A percentile compares a stretch with the other conserved stretches of the same genome.
These are phyloP conservation scores for Oscheius sp. DNA, from an alignment of 2,888 invertebrate genomes.

Conservation along the genomic window DNA sequence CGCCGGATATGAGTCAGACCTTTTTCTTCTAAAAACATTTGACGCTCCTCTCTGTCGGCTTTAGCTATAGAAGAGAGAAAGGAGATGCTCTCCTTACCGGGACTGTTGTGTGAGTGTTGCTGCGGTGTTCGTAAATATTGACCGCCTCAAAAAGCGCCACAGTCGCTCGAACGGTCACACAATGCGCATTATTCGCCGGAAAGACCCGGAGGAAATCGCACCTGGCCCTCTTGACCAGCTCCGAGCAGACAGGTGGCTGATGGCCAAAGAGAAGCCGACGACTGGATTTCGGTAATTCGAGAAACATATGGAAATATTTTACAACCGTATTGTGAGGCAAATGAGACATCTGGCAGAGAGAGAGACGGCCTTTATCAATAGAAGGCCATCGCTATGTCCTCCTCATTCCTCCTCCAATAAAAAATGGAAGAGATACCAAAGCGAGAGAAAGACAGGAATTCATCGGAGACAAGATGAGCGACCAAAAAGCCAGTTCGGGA, in stretches of 20 bases:
- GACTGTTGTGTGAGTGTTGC: not conserved
- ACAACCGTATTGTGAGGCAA: slow-evolving; percentile 7
- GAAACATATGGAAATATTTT: too few species aligned
- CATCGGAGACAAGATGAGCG: not conserved
- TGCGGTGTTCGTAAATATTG: not conserved
- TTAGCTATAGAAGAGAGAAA: slow-evolving; percentile 1
- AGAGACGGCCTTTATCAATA: slow-evolving; percentile 9
- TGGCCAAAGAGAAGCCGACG: not conserved
- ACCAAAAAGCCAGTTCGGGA: not conserved
- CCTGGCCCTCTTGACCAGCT: not conserved
- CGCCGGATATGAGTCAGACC: not conserved
- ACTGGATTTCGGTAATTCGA: not conserved
- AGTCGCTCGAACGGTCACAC: not conserved
- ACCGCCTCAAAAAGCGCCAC: not conserved
- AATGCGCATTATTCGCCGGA: not conserved
- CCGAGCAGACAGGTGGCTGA: too few species aligned
- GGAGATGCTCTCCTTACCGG: slow-evolving; percentile 1
- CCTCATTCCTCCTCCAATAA: not conserved
- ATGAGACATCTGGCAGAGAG: slow-evolving; percentile 13
- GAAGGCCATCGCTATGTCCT: slow-evolving; percentile 9
- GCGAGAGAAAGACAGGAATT: not conserved
- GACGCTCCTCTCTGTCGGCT: not conserved
- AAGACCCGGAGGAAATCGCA: not conserved
- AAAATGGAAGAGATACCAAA: not conserved
- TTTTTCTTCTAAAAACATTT: too few species aligned